phyloP scores from a whole-genome alignment of 2,113 vertebrate genomes.

The Perognathus longimembris region DNA sequence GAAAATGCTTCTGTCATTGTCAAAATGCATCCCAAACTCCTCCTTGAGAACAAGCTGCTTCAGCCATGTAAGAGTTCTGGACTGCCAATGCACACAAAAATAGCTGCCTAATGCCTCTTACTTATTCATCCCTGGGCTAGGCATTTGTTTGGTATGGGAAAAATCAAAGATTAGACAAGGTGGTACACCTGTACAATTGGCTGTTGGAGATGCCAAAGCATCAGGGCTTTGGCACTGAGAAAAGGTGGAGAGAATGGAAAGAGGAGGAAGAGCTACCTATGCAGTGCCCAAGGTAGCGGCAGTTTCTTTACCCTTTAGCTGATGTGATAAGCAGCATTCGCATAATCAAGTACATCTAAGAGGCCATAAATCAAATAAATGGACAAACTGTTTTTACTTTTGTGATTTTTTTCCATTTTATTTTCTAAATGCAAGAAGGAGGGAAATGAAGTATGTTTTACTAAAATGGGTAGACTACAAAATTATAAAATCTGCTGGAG shows the following conservation, averaged over 20 bases:
- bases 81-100: neutral
- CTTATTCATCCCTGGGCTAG: accelerated
- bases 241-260: neutral
- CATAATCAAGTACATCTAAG: neutral
- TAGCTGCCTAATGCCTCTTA: neutral
- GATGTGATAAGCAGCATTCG: neutral
- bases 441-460: neutral
- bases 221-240: neutral
- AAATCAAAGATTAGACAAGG: neutral
- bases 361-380: neutral
- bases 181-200: neutral
- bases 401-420: neutral
- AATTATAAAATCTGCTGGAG: neutral
- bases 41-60: neutral
- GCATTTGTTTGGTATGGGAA: neutral
- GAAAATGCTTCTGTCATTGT: neutral
- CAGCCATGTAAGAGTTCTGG: neutral
- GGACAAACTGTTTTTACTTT: neutral
- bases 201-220: neutral
- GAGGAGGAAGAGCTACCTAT: neutral
- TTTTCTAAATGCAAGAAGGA: neutral
- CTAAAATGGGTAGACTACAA: neutral
- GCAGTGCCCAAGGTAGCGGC: accelerated
- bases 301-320: neutral
- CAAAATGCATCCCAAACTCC: neutral